Base-by-base conservation (phyloP, 2,113 vertebrate genomes). In the Protobothrops mucrosquamatus region DNA sequence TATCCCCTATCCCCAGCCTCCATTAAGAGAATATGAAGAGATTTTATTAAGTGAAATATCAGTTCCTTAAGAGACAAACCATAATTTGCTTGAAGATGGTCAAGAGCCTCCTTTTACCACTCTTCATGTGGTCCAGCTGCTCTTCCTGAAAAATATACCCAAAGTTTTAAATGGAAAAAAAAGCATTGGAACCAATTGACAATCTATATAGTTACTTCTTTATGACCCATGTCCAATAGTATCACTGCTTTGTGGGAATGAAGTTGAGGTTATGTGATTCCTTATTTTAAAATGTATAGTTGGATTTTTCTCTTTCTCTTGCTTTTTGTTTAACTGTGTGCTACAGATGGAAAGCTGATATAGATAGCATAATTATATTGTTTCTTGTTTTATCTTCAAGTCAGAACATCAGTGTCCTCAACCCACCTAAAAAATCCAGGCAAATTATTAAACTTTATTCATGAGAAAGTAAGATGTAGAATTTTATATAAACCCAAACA, bases 211-310 rank as follows among this genome's bases (percentile, higher is more conserved):
- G 74, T 56, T 85, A 0, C 88, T 92, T 95, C 56, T 54, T 52
- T 64, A 85, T 95, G 95, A 96, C 94, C 69, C 0, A 89, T 57
- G 81, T 74, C 94, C 95, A 95, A 94, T 92, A 91, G 92, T 34
- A 87, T 89, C 93, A 61, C 57, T 51, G 46, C 12, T 51, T 48
- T 87, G 85, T 26, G 46, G 22, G 85, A 48, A 48, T 51, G 23
- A 48, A 52, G 6, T 43, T 54, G 51, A 18, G 86, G 48, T 26
- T 87, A 29, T 87, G 24, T 0, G 20, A 1, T 89, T 39, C 1
- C 0, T 1, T 0, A 1, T 91, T 92, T 55, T 64, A 87, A 87
- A 86, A 12, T 34, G 26, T 85, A 22, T 3, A 56, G 34, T 61
- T 54, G 59, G 64, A 92, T 51, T 52, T 87, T 89, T 46, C 23